Evolutionary conservation across 2,113 vertebrate species (phyloP).

Genomic region (Austrofundulus limnaeus): DNA sequence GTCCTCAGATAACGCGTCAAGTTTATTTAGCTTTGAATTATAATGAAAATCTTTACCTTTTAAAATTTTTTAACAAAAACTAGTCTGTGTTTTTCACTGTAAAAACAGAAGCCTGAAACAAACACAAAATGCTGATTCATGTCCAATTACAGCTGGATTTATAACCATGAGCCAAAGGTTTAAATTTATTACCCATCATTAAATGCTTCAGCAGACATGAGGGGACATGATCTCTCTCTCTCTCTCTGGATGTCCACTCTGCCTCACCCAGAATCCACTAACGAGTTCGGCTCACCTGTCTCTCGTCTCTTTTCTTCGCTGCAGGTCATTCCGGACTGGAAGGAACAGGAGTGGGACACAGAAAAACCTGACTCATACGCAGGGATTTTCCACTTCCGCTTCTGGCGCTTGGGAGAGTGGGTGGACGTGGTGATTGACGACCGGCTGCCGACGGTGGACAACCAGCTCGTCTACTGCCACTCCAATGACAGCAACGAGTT

Average conservation of each 20-base stretch:
- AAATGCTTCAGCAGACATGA: constrained; percentile 43
- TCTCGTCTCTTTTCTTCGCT: background rate
- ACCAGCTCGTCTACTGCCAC: constrained; percentile 96
- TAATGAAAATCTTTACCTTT: background rate
- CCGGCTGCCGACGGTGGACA: constrained; percentile 90
- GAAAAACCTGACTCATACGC: constrained; percentile 85
- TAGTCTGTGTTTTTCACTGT: constrained; percentile 1
- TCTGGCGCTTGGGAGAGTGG: constrained; percentile 97
- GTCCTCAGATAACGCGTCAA: too few relatives aligned
- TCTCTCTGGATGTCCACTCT: constrained; percentile 16
- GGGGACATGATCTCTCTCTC: constrained; percentile 8
- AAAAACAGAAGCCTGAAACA: constrained; percentile 17
- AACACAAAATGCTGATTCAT: constrained; percentile 33
- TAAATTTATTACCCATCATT: constrained; percentile 52
- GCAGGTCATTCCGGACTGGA: constrained; percentile 97
- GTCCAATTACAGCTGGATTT: constrained; percentile 59
- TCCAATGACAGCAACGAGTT: constrained; percentile 94
- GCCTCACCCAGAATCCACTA: constrained; percentile 12
- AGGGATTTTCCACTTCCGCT: constrained; percentile 97
- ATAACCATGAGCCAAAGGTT: constrained; percentile 36
- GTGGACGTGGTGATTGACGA: constrained; percentile 95
- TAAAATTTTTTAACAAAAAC: background rate
- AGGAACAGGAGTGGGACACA: constrained; percentile 93
- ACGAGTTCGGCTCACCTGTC: constrained; percentile 28
- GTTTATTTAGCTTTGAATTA: background rate